Conservation (phyloP, 2,888 invertebrate species). For the Eupithecia dodoneata region DNA sequence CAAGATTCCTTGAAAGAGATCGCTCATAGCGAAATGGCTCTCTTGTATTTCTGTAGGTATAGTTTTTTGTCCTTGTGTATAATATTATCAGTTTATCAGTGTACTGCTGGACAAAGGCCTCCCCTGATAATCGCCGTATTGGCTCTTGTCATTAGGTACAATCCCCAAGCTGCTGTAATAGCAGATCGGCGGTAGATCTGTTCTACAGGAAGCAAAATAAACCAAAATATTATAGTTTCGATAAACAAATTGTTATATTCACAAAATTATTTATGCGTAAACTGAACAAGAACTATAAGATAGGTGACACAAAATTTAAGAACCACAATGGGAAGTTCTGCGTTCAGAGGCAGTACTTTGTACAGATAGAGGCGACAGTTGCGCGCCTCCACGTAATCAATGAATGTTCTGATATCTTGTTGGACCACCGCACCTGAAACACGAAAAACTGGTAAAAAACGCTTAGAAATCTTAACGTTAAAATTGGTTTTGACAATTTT, state of each 20-base stretch:
- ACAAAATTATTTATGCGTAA: neutral
- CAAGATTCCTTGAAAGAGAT: too few relatives aligned
- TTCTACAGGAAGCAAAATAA: neutral
- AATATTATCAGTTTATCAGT: too few relatives aligned
- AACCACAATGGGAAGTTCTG: neutral
- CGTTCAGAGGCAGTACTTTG: neutral
- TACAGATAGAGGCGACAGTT: neutral
- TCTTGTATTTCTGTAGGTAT: too few relatives aligned
- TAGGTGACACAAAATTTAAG: constrained; percentile 6
- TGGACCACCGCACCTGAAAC: neutral
- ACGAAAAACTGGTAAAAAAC: neutral
- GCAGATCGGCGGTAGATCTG: neutral
- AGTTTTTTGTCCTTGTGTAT: too few relatives aligned
- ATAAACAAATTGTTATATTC: neutral
- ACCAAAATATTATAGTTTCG: too few relatives aligned
- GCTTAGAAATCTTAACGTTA: neutral
- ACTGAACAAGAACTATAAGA: constrained; percentile 9
- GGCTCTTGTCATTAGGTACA: neutral
- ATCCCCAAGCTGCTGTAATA: neutral
- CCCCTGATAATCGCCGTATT: neutral
- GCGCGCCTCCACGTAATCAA: neutral
- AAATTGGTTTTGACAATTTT: neutral
- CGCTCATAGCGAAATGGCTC: too few relatives aligned
- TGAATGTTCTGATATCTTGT: neutral
- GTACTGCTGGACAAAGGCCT: neutral